Conservation (phyloP, 2,113 vertebrate genomes). For the Neolamprologus kungweensis region DNA sequence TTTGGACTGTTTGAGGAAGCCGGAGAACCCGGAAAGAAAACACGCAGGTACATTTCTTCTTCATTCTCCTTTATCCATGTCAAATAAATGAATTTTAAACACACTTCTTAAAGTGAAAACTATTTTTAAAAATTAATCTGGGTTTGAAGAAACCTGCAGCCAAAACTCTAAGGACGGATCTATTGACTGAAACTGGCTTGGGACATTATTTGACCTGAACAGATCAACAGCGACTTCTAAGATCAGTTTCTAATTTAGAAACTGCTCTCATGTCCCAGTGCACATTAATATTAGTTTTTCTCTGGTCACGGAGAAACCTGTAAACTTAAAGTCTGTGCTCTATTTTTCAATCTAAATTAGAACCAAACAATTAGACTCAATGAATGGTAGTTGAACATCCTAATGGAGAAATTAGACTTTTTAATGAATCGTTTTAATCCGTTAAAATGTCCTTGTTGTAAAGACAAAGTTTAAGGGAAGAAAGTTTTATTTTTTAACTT, state of each 20-base stretch:
- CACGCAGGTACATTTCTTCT: not conserved
- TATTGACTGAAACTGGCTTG: not conserved
- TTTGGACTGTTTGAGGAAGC: not conserved
- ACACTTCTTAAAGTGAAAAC: not conserved
- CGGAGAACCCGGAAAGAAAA: rapidly evolving
- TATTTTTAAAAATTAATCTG: not conserved
- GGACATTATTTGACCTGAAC: not conserved
- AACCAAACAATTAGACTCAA: not conserved
- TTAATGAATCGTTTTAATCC: not conserved
- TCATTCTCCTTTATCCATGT: not conserved
- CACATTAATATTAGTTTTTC: not conserved
- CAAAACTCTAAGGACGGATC: not conserved
- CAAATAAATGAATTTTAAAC: not conserved
- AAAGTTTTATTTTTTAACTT: not conserved
- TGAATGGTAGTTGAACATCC: not conserved
- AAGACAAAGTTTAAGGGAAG: not conserved
- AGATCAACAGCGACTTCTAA: not conserved
- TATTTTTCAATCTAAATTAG: not conserved
- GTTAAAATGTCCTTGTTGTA: not conserved
- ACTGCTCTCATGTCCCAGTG: not conserved
- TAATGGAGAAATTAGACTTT: not conserved
- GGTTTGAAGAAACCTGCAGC: not conserved
- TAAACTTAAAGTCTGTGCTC: not conserved
- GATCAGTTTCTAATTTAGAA: not conserved
- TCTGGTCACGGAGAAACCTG: not conserved